Evolutionary conservation across 2,797 vertebrate species (phyloP), one percentile per base, ranked within the genome.

Genomic region (Otus scops): DNA sequence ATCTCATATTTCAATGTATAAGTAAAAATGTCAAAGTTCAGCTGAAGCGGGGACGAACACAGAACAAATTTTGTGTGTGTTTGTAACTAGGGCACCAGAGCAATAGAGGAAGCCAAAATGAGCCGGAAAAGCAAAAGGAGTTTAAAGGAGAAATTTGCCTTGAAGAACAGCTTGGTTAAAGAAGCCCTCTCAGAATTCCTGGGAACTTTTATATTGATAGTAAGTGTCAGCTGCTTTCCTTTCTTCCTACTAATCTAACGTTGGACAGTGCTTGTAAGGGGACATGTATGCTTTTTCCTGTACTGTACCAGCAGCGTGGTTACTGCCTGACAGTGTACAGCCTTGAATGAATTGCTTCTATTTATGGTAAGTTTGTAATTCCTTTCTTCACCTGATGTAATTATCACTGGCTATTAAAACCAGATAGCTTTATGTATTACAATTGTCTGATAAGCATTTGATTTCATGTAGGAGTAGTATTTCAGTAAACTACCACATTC

Each of bases 141-240:
- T 92, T 96, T 99, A 97, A 99, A 98, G 96, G 98, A 98, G 84
- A 99, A 96, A 96, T 97, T 98, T 95, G 97, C 97, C 96, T 97
- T 99, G 97, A 99, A 98, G 98, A 99, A 98, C 97, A 95, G 97
- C 92, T 94, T 99, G 96, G 97, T 98, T 85, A 99, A 98, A 98
- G 99, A 99, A 98, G 99, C 98, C 23, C 97, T 99, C 85, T 98
- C 99, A 2, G 99, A 99, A 96, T 99, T 99, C 97, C 98, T 99
- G 95, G 99, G 99, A 86, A 99, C 99, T 45, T 99, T 99, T 96
- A 96, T 99, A 92, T 67, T 99, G 97, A 98, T 99, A 92, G 99
- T 99, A 98, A 99, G 99, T 99, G 98, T 96, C 94, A 95, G 90
- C 87, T 93, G 76, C 82, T 95, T 98, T 97, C 63, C 84, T 93